Conservation (phyloP, 2,888 invertebrate genomes). For the Odontocerum albicorne region DNA sequence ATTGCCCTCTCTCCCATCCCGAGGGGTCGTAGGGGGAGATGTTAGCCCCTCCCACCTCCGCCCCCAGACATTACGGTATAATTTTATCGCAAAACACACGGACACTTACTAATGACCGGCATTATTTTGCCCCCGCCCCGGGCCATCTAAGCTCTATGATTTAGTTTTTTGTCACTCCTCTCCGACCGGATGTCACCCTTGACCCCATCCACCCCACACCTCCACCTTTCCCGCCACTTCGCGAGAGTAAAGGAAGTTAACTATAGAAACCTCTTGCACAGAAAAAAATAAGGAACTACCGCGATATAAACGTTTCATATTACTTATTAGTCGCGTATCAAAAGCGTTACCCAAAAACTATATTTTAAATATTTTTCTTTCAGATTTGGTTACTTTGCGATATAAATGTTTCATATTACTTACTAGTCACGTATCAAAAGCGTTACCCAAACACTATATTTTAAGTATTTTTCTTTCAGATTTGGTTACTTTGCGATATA, state of each 20-base stretch:
- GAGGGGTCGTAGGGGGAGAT: too few species aligned
- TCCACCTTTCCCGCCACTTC: not conserved
- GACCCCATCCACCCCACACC: not conserved
- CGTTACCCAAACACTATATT: too few species aligned
- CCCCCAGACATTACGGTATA: conserved; percentile 23
- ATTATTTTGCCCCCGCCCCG: conserved; percentile 33
- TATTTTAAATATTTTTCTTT: too few species aligned
- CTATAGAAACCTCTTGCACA: not conserved
- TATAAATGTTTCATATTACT: too few species aligned
- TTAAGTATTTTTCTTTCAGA: too few species aligned
- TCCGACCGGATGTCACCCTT: conserved; percentile 1
- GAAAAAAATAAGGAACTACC: not conserved
- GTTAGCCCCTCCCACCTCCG: not conserved
- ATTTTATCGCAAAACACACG: conserved; percentile 36
- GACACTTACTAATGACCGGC: conserved; percentile 38
- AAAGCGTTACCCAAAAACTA: too few species aligned
- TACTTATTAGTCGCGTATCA: too few species aligned
- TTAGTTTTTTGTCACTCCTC: conserved; percentile 34
- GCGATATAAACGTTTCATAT: too few species aligned
- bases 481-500: too few species aligned
- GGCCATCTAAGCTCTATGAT: conserved; percentile 33
- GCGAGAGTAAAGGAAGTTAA: too few species aligned
- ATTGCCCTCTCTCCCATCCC: not conserved
- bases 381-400: too few species aligned
- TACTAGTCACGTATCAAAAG: too few species aligned